Base-by-base conservation (phyloP, 2,113 vertebrate species). In the Choloepus hoffmanni region DNA sequence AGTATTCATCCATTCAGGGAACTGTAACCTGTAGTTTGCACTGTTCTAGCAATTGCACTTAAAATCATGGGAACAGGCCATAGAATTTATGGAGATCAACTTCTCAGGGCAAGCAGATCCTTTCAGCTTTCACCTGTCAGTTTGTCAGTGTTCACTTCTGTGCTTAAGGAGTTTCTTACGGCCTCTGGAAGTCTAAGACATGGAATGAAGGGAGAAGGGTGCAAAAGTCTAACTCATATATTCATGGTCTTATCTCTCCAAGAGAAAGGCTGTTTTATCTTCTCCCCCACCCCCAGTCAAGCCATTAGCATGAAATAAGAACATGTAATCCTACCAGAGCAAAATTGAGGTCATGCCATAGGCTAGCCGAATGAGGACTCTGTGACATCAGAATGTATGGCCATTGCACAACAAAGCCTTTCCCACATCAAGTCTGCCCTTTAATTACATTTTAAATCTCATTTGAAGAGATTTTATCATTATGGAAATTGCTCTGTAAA, bases 371-470 rank as follows among this genome's bases (percentile, higher is more conserved):
- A 97, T 92, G 97, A 97, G 95, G 86, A 26, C 96, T 98, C 97
- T 92, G 26, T 98, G 98, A 96, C 97, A 94, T 96, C 85, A 95
- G 98, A 98, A 98, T 98, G 90, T 98, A 98, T 98, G 94, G 94
- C 91, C 60, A 79, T 91, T 95, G 95, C 90, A 95, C 90, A 96
- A 97, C 97, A 97, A 94, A 43, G 86, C 96, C 96, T 97, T 97
- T 96, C 93, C 97, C 78, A 95, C 97, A 97, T 86, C 94, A 96
- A 97, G 76, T 95, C 89, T 98, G 94, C 94, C 95, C 96, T 98
- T 98, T 98, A 98, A 98, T 98, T 98, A 97, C 95, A 97, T 97
- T 98, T 98, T 97, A 97, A 97, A 97, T 98, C 94, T 97, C 90
- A 95, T 97, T 98, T 97, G 96, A 97, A 98, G 95, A 97, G 92